Evolutionary conservation across 2,797 vertebrate genomes (phyloP).

Genomic region (Siniperca undulata): DNA sequence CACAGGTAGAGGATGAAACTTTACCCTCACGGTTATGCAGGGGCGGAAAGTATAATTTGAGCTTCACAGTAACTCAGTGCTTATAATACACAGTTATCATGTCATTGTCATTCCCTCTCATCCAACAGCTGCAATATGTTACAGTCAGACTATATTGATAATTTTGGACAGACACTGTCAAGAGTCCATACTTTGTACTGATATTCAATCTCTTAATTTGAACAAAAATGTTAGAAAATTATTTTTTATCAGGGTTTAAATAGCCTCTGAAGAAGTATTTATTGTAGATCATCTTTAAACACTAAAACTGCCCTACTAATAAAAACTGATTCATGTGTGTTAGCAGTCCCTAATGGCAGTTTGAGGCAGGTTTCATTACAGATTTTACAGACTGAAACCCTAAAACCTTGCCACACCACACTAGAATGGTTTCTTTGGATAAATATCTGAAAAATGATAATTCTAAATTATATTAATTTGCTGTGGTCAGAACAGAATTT

Average conservation of each 20-base stretch:
- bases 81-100: no score
- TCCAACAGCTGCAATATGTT: not conserved
- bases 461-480: conserved; percentile 55
- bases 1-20: no score
- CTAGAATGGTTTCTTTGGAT: conserved; percentile 26
- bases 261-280: not conserved
- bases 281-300: not conserved
- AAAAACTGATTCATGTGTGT: conserved; percentile 11
- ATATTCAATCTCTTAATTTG: not conserved
- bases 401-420: conserved; percentile 1
- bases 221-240: not conserved
- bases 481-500: conserved; percentile 50
- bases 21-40: no score
- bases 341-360: not conserved
- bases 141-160: not conserved
- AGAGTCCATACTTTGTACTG: not conserved
- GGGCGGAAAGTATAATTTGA: no score
- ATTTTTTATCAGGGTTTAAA: not conserved
- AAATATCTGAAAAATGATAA: conserved; percentile 50
- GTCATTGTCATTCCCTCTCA: not conserved
- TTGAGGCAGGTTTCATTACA: conserved; percentile 16
- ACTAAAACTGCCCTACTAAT: not conserved
- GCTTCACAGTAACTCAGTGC: no score
- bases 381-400: not conserved
- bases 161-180: not conserved